Percentiles rank a stretch among this genome's conserved stretches.
These are phyloP conservation scores for Bubo blakistoni DNA, from an alignment of 2,113 vertebrate genomes.

Conservation along the genomic window DNA sequence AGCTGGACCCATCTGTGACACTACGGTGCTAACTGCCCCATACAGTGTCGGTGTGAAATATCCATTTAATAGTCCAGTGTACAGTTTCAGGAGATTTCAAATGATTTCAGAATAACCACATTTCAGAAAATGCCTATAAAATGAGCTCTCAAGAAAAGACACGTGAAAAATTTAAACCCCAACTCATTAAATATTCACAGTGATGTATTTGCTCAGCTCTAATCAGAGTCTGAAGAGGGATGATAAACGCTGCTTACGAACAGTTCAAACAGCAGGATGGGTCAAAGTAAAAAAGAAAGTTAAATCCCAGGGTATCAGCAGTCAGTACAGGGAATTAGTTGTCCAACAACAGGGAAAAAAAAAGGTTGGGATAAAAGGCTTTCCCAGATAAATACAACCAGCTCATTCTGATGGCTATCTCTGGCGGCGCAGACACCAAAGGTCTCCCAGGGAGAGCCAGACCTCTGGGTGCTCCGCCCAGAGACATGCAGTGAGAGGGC, in stretches of 20 bases:
- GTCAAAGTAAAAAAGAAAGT: slow-evolving; percentile 1
- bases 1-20: rapidly evolving
- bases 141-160: background rate
- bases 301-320: background rate
- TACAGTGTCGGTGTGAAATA: rapidly evolving
- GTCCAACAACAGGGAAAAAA: background rate
- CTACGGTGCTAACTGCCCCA: background rate
- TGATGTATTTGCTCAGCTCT: slow-evolving; percentile 7
- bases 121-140: background rate
- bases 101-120: background rate
- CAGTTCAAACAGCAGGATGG: background rate
- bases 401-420: background rate
- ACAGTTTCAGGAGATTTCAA: background rate
- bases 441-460: background rate
- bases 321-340: background rate
- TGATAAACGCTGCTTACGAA: background rate
- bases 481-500: background rate
- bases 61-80: background rate
- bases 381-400: background rate
- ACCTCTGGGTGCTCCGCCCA: background rate
- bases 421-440: background rate
- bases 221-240: background rate
- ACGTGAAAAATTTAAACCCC: background rate
- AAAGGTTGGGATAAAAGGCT: background rate
- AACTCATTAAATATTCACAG: background rate